phyloP scores from a whole-genome alignment of 2,113 vertebrate genomes.

The Prinia subflava region DNA sequence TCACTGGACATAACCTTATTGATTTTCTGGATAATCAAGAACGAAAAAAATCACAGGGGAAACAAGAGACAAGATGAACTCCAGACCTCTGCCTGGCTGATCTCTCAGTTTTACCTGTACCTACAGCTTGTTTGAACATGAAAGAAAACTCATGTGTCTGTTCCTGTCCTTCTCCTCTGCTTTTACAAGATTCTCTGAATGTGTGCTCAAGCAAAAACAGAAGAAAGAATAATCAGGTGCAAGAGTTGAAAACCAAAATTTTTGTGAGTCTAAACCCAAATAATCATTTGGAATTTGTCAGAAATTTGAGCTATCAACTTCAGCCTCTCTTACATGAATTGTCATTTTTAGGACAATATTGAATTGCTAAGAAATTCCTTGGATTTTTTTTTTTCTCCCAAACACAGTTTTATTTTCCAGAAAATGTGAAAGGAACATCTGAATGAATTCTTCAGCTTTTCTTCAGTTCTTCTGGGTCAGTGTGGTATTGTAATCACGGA shows the following conservation, averaged over 20 bases:
- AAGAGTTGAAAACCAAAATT: background rate
- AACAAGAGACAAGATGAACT: constrained; percentile 31
- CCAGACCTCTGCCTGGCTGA: constrained; percentile 2
- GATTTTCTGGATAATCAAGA: constrained; percentile 50
- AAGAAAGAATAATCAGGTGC: background rate
- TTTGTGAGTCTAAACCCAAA: background rate
- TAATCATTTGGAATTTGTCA: background rate
- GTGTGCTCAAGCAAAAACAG: background rate
- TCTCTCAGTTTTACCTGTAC: background rate
- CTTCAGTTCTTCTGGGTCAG: background rate
- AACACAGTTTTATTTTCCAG: background rate
- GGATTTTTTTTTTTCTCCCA: background rate
- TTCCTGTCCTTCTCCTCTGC: background rate
- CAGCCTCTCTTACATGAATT: background rate
- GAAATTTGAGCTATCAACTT: background rate
- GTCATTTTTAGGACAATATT: background rate
- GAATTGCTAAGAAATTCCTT: background rate
- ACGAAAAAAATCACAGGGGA: constrained; percentile 8
- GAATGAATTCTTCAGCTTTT: background rate
- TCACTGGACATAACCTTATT: constrained; percentile 38
- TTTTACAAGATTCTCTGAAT: background rate
- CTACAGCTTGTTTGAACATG: background rate
- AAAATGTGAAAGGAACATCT: background rate
- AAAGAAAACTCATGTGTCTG: background rate
- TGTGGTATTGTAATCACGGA: background rate